Conservation (phyloP, 2,113 vertebrate genomes). For the Varanus salvator region DNA sequence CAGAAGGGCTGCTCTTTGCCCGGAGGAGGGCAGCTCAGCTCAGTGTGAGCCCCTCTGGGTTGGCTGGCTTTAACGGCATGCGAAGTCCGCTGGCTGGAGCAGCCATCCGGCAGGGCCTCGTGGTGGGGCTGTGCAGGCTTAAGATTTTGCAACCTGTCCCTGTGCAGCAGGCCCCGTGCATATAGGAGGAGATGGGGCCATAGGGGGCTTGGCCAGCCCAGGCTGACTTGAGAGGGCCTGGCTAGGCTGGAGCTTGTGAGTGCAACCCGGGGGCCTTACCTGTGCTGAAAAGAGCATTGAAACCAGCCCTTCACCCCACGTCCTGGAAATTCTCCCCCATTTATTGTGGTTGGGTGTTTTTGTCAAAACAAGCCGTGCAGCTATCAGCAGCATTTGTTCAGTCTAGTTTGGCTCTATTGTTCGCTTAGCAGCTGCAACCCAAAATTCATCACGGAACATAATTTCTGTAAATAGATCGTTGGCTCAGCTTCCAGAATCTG, state of each 20-base stretch:
- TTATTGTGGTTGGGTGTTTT: neutral
- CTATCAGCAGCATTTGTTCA: neutral
- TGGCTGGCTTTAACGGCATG: too few relatives aligned
- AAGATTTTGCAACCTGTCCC: too few relatives aligned
- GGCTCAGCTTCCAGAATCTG: neutral
- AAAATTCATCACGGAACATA: neutral
- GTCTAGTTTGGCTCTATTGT: slow-evolving; percentile 19
- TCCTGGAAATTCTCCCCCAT: neutral
- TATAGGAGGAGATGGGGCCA: too few relatives aligned
- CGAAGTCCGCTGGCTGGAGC: too few relatives aligned
- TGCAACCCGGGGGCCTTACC: accelerated
- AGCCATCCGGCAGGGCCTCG: too few relatives aligned
- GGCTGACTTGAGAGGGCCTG: too few relatives aligned
- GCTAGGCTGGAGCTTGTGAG: neutral
- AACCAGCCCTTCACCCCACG: neutral
- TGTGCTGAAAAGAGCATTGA: neutral
- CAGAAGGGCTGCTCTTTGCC: neutral
- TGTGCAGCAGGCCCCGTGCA: too few relatives aligned
- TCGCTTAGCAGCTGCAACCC: slow-evolving; percentile 22
- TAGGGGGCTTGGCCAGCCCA: too few relatives aligned
- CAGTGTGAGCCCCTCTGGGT: neutral
- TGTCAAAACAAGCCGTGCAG: neutral
- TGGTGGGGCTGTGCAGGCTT: too few relatives aligned
- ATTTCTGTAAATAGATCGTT: slow-evolving; percentile 2
- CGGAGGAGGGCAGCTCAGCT: too few relatives aligned